Base-by-base conservation (phyloP, 1,140 invertebrate species). In the Aplysia californica region DNA sequence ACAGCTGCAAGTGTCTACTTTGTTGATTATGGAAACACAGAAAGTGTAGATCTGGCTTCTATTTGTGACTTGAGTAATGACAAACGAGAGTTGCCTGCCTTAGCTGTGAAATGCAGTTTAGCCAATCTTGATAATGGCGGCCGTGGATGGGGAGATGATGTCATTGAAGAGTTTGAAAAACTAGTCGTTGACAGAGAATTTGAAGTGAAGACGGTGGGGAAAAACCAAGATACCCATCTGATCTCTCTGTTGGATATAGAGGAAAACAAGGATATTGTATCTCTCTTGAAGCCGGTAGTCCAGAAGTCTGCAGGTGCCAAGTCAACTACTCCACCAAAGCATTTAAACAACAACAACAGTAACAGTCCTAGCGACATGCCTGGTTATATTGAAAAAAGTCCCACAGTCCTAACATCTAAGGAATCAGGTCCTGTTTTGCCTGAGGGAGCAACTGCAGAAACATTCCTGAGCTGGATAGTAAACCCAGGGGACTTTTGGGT, bases 1-100 rank as follows among this genome's bases (percentile, higher is more conserved):
- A 58, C 58, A 20, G 93, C 94, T 33, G 93, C 92, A 20, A 93
- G 93, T 0, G 93, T 96, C 0, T 91, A 93, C 31, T 96, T 96
- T 84, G 92, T 96, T 4, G 96, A 97, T 85, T 92, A 91, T 77
- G 87, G 87, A n/a, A 88, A 88, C 67, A 80, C 78, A 26, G 85
- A 87, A 31, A 80, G 31, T 55, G 80, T 87, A 0, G 10, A 44
- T 5, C 58, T 75, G 10, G 76, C 68, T 38, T 70, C 76, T 33
- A 35, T 87, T 2, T 83, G 79, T 76, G 65, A 76, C 10, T 38
- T 86, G 29, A 84, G 82, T 29, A 59, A 76, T 55, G 80, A 85
- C 36, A 85, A 79, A 55, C 76, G 80, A 94, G 95, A 26, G 15
- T 41, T 88, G n/a, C 84, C 83, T 36, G 64, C 79, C 6, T 82